phyloP scores from a whole-genome alignment of 2,888 invertebrate genomes.

The Cryptocheilus praepositus region DNA sequence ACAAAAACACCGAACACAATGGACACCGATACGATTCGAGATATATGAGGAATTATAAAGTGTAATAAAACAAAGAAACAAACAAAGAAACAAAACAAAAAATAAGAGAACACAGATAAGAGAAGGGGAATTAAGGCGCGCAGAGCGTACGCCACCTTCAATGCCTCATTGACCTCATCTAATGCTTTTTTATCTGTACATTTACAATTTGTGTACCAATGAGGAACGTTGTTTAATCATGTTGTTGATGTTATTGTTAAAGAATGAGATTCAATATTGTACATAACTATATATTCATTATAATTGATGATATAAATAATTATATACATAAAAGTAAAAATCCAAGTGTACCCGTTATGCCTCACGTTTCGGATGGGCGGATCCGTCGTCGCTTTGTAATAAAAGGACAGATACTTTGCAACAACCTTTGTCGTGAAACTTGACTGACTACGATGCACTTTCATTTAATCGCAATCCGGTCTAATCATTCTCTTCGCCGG shows the following conservation, averaged over 20 bases:
- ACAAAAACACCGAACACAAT: slow-evolving; percentile 13
- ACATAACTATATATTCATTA: slow-evolving; percentile 85
- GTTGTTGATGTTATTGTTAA: slow-evolving; percentile 88
- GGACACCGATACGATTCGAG: slow-evolving; percentile 11
- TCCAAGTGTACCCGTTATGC: slow-evolving; percentile 51
- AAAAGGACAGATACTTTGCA: slow-evolving; percentile 51
- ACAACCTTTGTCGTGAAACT: slow-evolving; percentile 11
- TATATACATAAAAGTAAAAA: slow-evolving; percentile 72
- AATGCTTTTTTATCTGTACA: slow-evolving; percentile 75
- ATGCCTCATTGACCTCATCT: slow-evolving; percentile 75
- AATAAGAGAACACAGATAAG: slow-evolving; percentile 35
- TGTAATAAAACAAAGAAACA: slow-evolving; percentile 6
- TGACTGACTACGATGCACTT: too few relatives aligned
- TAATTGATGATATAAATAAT: slow-evolving; percentile 79
- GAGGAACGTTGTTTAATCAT: slow-evolving; percentile 78
- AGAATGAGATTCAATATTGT: slow-evolving; percentile 85
- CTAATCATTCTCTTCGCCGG: too few relatives aligned
- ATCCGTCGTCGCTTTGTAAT: slow-evolving; percentile 53
- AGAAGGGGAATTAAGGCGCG: slow-evolving; percentile 61
- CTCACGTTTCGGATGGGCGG: slow-evolving; percentile 51
- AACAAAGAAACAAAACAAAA: slow-evolving; percentile 35
- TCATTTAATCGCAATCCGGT: too few relatives aligned
- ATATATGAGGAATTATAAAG: slow-evolving; percentile 18
- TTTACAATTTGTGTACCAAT: slow-evolving; percentile 76
- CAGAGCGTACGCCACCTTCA: slow-evolving; percentile 72